These are phyloP conservation scores for Gallinago paraguaiae DNA, from an alignment of 2,113 vertebrate species.

Conservation along the genomic window DNA sequence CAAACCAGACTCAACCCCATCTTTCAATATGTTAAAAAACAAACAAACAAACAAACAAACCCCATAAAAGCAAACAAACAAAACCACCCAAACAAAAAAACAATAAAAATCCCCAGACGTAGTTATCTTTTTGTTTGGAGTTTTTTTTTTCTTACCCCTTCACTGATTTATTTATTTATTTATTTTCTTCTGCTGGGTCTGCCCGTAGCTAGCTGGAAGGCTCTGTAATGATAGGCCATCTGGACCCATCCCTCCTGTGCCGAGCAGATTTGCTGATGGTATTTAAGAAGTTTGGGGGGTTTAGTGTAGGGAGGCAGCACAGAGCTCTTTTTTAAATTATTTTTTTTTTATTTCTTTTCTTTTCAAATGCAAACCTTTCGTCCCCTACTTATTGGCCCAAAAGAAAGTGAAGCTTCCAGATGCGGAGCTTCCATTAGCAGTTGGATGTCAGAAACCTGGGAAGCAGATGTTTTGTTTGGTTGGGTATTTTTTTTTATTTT, in stretches of 20 bases:
- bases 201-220: background rate
- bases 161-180: no score
- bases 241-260: background rate
- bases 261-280: background rate
- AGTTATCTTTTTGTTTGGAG: background rate
- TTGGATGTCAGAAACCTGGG: conserved; percentile 44
- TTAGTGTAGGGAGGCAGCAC: background rate
- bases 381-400: background rate
- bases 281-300: conserved; percentile 23
- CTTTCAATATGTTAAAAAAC: background rate
- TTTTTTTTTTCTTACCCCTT: background rate
- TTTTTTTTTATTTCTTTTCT: background rate
- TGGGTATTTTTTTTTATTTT: background rate
- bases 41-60: no score
- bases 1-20: background rate
- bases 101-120: background rate
- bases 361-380: background rate
- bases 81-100: background rate
- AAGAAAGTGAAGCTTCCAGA: conserved; percentile 43
- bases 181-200: background rate
- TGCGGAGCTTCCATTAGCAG: background rate
- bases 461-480: conserved; percentile 42
- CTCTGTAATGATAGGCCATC: background rate
- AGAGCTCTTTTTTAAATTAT: background rate
- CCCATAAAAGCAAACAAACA: background rate